Evolutionary conservation across 2,888 invertebrate genomes (phyloP).

Genomic region (Cistogaster globosa): DNA sequence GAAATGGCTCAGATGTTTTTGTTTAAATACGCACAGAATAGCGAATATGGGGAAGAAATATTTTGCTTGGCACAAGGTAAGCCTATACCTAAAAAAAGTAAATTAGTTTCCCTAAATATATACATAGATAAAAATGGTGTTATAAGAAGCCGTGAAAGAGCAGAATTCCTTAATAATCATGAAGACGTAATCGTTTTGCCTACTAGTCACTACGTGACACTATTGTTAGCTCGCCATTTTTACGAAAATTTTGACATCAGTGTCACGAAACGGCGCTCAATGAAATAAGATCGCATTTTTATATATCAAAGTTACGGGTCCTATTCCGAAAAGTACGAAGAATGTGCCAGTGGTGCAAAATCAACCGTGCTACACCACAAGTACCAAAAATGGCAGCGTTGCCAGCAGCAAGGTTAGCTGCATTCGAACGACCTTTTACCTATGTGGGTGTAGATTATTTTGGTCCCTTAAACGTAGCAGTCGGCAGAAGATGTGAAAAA

Average conservation of each 20-base stretch:
- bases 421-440: slow-evolving; percentile 51
- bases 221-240: slow-evolving; percentile 12
- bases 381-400: slow-evolving; percentile 25
- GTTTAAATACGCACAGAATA: slow-evolving; percentile 44
- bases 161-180: slow-evolving; percentile 40
- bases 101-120: slow-evolving; percentile 62
- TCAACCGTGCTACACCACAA: slow-evolving; percentile 42
- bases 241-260: slow-evolving; percentile 66
- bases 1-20: slow-evolving; percentile 36
- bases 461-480: slow-evolving; percentile 49
- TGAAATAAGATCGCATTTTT: slow-evolving; percentile 48
- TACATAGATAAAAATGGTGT: slow-evolving; percentile 31
- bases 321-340: slow-evolving; percentile 56
- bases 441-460: slow-evolving; percentile 22
- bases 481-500: slow-evolving; percentile 61
- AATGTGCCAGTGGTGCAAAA: slow-evolving; percentile 66
- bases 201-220: slow-evolving; percentile 3
- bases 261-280: slow-evolving; percentile 66
- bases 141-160: slow-evolving; percentile 18
- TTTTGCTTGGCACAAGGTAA: slow-evolving; percentile 51
- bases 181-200: slow-evolving; percentile 29
- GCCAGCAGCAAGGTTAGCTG: slow-evolving; percentile 43
- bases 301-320: slow-evolving; percentile 40
- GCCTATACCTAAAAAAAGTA: slow-evolving; percentile 55
- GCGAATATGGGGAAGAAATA: slow-evolving; percentile 60